A percentile compares a stretch with the other conserved stretches of the same genome.
phyloP scores from a whole-genome alignment of 2,797 vertebrate genomes.

The Capromys pilorides region DNA sequence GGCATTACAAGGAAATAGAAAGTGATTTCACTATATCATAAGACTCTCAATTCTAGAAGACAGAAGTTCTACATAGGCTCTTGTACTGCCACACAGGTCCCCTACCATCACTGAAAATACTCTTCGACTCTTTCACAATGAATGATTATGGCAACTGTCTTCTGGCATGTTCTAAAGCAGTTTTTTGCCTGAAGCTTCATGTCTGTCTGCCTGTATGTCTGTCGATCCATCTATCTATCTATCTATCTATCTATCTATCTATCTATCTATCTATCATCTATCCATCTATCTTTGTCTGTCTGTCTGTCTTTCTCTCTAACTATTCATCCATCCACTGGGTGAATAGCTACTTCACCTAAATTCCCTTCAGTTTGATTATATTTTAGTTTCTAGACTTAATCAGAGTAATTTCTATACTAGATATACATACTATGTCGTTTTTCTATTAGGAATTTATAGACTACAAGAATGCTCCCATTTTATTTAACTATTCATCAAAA shows the following conservation, averaged over 20 bases:
- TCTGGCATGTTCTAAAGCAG: slow-evolving; percentile 28
- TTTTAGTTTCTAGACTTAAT: neutral
- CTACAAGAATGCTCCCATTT: slow-evolving; percentile 70
- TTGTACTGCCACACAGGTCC: neutral
- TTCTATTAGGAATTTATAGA: slow-evolving; percentile 63
- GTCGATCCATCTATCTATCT: no score
- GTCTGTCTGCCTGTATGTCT: neutral
- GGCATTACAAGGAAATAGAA: neutral
- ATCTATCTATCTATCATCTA: no score
- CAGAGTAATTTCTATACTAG: neutral
- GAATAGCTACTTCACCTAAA: neutral
- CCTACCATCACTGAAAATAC: neutral
- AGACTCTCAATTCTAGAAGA: neutral
- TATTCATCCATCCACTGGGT: neutral
- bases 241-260: no score
- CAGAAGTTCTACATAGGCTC: neutral
- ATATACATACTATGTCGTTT: neutral
- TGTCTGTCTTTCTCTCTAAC: no score
- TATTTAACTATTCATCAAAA: slow-evolving; percentile 75
- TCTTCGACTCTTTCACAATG: neutral
- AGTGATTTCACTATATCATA: neutral
- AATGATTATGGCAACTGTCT: neutral
- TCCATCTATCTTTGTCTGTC: no score
- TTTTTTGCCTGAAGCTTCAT: neutral
- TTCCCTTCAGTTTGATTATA: neutral